phyloP scores from a whole-genome alignment of 1,140 invertebrate species.

The Cotesia typhae region DNA sequence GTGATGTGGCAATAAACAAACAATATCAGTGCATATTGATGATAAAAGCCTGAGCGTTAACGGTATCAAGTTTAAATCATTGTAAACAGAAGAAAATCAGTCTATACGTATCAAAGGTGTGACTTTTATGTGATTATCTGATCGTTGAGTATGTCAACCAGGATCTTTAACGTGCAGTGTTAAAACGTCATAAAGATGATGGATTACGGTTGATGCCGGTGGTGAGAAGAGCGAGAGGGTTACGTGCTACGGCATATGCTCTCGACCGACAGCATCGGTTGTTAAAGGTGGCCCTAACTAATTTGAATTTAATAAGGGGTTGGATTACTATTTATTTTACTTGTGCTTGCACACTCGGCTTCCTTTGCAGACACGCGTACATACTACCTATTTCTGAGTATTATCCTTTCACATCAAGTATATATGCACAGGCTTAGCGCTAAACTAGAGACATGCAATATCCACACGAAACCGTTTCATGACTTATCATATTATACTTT shows the following conservation, averaged over 20 bases:
- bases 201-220: slow-evolving; percentile 49
- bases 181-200: slow-evolving; percentile 59
- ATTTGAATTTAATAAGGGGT: slow-evolving; percentile 59
- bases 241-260: slow-evolving; percentile 8
- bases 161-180: slow-evolving; percentile 59
- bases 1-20: neutral
- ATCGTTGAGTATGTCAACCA: slow-evolving; percentile 48
- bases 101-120: slow-evolving; percentile 59
- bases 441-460: slow-evolving; percentile 16
- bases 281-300: slow-evolving; percentile 41
- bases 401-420: slow-evolving; percentile 5
- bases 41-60: neutral
- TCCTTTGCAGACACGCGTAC: slow-evolving; percentile 17
- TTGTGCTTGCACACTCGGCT: slow-evolving; percentile 19
- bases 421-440: too few species aligned
- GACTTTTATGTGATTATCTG: slow-evolving; percentile 57
- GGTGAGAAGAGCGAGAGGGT: slow-evolving; percentile 9
- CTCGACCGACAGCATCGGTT: neutral
- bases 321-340: slow-evolving; percentile 48
- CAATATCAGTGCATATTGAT: too few species aligned
- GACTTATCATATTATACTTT: neutral
- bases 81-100: slow-evolving; percentile 36
- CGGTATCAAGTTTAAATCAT: slow-evolving; percentile 40
- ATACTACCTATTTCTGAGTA: neutral
- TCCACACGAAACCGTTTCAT: slow-evolving; percentile 11